Evolutionary conservation across 2,113 vertebrate genomes (phyloP).

Genomic region (Melanostigma gelatinosum): DNA sequence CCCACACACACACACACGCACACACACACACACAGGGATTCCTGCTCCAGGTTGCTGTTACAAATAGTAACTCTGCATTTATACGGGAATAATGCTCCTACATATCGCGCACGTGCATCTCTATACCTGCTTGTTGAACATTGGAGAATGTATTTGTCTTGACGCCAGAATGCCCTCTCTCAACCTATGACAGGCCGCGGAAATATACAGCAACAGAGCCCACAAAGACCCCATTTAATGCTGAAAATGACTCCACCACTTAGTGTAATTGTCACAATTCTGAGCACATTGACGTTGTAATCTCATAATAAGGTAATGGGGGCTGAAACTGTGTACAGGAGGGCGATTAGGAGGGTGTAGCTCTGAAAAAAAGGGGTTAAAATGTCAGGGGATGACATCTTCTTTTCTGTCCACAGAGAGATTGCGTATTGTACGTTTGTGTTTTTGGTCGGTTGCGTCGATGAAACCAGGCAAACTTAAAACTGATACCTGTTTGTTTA

Average conservation of each 20-base stretch:
- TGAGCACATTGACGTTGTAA: slow-evolving; percentile 78
- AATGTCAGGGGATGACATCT: slow-evolving; percentile 59
- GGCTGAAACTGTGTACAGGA: slow-evolving; percentile 74
- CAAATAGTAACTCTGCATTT: slow-evolving; percentile 8
- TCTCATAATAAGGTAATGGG: slow-evolving; percentile 81
- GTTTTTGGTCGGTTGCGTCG: slow-evolving; percentile 11
- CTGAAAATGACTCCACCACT: slow-evolving; percentile 74
- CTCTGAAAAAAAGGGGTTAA: slow-evolving; percentile 53
- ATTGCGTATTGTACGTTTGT: slow-evolving; percentile 19
- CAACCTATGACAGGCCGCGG: slow-evolving; percentile 53
- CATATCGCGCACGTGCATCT: slow-evolving; percentile 1
- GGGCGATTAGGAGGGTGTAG: slow-evolving; percentile 72
- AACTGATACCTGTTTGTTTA: slow-evolving; percentile 5
- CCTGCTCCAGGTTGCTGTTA: slow-evolving; percentile 34
- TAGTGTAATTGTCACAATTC: slow-evolving; percentile 79
- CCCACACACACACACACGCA: slow-evolving; percentile 25
- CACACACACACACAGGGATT: slow-evolving; percentile 29
- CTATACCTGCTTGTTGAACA: slow-evolving; percentile 32
- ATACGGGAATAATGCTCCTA: background rate
- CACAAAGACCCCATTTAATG: slow-evolving; percentile 76
- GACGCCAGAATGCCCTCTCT: slow-evolving; percentile 22
- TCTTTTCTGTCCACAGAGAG: slow-evolving; percentile 21
- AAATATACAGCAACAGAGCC: slow-evolving; percentile 39
- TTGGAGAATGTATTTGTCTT: slow-evolving; percentile 23
- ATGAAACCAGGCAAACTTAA: slow-evolving; percentile 9